These are phyloP conservation scores for Lacanobia wlatinum DNA, from an alignment of 2,888 invertebrate genomes.

Conservation along the genomic window DNA sequence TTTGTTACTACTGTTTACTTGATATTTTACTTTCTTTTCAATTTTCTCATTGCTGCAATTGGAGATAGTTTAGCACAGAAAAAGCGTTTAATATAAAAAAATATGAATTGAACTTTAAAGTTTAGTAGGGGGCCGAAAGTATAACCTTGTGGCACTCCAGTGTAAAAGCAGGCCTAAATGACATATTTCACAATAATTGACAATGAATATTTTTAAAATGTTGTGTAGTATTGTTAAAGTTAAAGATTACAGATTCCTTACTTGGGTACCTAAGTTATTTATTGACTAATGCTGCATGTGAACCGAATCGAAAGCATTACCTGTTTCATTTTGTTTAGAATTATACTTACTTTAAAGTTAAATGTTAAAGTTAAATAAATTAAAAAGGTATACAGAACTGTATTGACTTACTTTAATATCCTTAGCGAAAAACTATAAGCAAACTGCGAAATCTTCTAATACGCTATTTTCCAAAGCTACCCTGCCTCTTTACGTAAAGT, in stretches of 20 bases:
- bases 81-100: not conserved
- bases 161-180: too few species aligned
- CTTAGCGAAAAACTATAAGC: conserved; percentile 2
- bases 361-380: too few species aligned
- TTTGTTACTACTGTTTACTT: not conserved
- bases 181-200: too few species aligned
- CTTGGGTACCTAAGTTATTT: not conserved
- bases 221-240: not conserved
- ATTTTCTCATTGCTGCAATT: not conserved
- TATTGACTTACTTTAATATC: not conserved
- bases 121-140: not conserved
- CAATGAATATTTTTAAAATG: too few species aligned
- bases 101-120: not conserved
- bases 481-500: conserved; percentile 13
- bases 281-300: not conserved
- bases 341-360: too few species aligned
- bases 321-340: too few species aligned
- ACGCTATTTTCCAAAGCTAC: conserved; percentile 4
- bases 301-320: not conserved
- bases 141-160: conserved; percentile 6
- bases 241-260: not conserved
- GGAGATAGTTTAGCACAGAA: not conserved
- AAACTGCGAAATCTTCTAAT: conserved; percentile 17
- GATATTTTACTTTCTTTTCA: not conserved
- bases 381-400: not conserved